Evolutionary conservation across 2,888 invertebrate genomes (phyloP).

Genomic region (Trachelus iudaicus): DNA sequence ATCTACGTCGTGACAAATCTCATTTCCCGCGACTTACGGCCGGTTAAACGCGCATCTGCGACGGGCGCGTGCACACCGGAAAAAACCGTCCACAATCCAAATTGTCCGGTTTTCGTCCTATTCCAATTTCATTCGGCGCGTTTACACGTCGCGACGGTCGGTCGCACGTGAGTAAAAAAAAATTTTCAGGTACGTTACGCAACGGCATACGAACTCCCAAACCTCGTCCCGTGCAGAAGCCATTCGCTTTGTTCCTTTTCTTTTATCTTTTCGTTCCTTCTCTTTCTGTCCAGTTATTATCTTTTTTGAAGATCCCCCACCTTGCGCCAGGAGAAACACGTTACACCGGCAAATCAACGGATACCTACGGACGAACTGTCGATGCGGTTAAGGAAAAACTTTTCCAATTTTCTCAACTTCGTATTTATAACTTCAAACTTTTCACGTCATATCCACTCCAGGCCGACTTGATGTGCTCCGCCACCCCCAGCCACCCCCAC

Average conservation of each 20-base stretch:
- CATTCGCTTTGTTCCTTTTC: background rate
- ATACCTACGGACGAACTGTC: background rate
- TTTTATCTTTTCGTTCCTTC: background rate
- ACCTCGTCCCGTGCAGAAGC: background rate
- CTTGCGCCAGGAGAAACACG: conserved; percentile 4
- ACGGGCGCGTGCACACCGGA: background rate
- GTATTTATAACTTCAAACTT: conserved; percentile 49
- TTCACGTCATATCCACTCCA: conserved; percentile 16
- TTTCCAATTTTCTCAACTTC: conserved; percentile 52
- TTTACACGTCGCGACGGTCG: background rate
- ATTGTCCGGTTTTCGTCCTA: background rate
- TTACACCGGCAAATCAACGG: background rate
- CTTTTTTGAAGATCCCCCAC: background rate
- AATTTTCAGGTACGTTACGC: background rate
- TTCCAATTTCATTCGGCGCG: background rate
- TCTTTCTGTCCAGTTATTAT: background rate
- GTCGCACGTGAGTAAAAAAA: background rate
- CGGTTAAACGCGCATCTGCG: background rate
- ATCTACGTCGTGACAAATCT: background rate
- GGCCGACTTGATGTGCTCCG: conserved; percentile 18
- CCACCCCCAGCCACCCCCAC: conserved; percentile 17
- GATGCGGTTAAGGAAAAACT: conserved; percentile 36
- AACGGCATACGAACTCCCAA: no score
- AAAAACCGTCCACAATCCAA: background rate
- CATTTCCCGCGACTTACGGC: background rate